These are phyloP conservation scores for Coleophora deauratella DNA, from an alignment of 2,888 invertebrate species.

Conservation along the genomic window DNA sequence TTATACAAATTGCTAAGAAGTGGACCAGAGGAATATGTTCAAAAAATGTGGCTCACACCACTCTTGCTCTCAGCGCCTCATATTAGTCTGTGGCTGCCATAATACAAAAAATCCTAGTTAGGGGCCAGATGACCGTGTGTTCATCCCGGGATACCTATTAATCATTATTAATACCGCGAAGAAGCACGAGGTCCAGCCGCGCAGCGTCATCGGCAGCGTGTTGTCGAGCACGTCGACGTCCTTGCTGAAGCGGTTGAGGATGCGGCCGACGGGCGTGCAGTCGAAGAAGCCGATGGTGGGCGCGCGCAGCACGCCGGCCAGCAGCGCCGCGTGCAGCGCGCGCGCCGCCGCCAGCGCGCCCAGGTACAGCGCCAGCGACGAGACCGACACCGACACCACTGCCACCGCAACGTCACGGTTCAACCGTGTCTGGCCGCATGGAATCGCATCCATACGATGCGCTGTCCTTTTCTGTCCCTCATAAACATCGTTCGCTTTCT, in stretches of 20 bases:
- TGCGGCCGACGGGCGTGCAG: conserved; percentile 85
- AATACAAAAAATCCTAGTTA: too few species aligned
- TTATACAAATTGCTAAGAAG: too few species aligned
- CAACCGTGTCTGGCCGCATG: too few species aligned
- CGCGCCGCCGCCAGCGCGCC: conserved; percentile 77
- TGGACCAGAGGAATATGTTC: too few species aligned
- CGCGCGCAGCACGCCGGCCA: conserved; percentile 78
- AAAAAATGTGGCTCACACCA: too few species aligned
- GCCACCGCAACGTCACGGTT: conserved; percentile 25
- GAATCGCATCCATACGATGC: too few species aligned
- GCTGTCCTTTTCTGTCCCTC: too few species aligned
- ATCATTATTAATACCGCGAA: conserved; percentile 79
- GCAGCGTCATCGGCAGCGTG: conserved; percentile 80
- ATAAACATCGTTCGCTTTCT: too few species aligned
- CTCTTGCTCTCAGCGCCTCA: too few species aligned
- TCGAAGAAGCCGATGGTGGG: conserved; percentile 84
- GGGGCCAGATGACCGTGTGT: too few species aligned
- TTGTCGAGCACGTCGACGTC: conserved; percentile 83
- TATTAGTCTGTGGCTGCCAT: too few species aligned
- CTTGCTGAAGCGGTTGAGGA: conserved; percentile 85
- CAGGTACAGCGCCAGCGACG: conserved; percentile 78
- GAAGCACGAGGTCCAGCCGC: conserved; percentile 80
- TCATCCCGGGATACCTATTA: too few species aligned
- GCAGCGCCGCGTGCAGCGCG: conserved; percentile 77
- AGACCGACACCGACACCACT: conserved; percentile 79